Evolutionary conservation across 2,113 vertebrate species (phyloP).

Genomic region (Chunga burmeisteri): DNA sequence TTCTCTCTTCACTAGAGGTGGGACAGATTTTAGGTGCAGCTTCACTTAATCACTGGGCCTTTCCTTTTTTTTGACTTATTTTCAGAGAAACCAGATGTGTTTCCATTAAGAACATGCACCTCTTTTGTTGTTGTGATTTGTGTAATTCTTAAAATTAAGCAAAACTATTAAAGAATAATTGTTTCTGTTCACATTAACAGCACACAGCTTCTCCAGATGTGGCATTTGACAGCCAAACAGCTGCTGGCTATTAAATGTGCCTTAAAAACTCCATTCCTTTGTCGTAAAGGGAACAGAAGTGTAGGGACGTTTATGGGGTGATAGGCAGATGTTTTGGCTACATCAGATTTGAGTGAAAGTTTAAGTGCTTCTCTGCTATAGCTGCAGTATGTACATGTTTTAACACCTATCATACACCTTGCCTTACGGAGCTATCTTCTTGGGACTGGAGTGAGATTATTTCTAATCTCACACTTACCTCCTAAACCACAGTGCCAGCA

Average conservation of each 20-base stretch:
- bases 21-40: background rate
- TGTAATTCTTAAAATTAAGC: conserved; percentile 59
- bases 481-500: background rate
- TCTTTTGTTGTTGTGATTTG: conserved; percentile 16
- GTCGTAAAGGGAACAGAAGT: conserved; percentile 67
- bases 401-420: conserved; percentile 18
- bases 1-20: background rate
- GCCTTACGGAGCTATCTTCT: background rate
- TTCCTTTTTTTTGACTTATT: background rate
- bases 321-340: conserved; percentile 69
- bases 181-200: conserved; percentile 41
- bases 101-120: conserved; percentile 11
- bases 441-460: background rate
- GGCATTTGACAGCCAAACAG: conserved; percentile 64
- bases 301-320: conserved; percentile 68
- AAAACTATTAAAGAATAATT: conserved; percentile 63
- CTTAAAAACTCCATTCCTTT: conserved; percentile 60
- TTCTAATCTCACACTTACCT: background rate
- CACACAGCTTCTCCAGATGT: conserved; percentile 64
- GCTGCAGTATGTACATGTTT: background rate
- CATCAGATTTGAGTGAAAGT: conserved; percentile 34
- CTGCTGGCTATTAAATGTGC: conserved; percentile 69
- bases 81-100: conserved; percentile 26
- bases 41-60: background rate
- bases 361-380: conserved; percentile 44